Base-by-base conservation (phyloP, 2,113 vertebrate species). In the Cyprinodon brontotheroides region DNA sequence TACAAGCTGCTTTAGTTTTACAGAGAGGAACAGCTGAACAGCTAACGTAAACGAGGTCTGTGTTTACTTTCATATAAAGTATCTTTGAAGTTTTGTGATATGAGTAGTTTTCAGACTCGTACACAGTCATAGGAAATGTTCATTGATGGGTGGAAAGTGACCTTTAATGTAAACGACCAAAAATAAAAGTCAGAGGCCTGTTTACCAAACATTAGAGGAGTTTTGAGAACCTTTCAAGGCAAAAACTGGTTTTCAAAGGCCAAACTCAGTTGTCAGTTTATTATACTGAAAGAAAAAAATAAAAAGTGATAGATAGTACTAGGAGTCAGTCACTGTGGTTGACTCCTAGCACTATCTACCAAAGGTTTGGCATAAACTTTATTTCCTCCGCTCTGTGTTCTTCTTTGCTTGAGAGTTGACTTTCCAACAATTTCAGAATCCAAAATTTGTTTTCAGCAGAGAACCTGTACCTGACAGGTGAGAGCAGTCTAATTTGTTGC, bases 211-310 rank as follows among this genome's bases (percentile, higher is more conserved):
- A 47, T 11, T 9, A 4, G 41, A 65, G 13, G 61, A 10, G 4
- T 48, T 68, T 68, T 68, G 41, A 45, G 71, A 75, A 48, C 11
- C 3, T 75, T 67, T 67, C 37, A 74, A 53, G 61, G 50, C 61
- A 4, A 15, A 64, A 38, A 61, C 69, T 66, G 65, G 43, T 70
- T 62, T 74, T 57, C 37, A 50, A 50, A 50, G 48, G 48, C 13
- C 48, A 17, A 29, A 29, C 29, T 50, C 48, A 17, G 4, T 50
- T 50, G 48, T 50, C 29, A 29, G 29, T 29, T 29, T 29, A 29
- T 29, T 29, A 29, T 29, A 29, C 29, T 29, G 29, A 29, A 29
- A 29, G 29, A 29, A 29, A 29, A 29, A 29, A 29, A 29, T 29
- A 29, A 29, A 29, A 29, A 29, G 29, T 29, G 29, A 29, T 29